These are phyloP conservation scores for Tyria jacobaeae DNA, from an alignment of 2,888 invertebrate genomes.

Conservation along the genomic window DNA sequence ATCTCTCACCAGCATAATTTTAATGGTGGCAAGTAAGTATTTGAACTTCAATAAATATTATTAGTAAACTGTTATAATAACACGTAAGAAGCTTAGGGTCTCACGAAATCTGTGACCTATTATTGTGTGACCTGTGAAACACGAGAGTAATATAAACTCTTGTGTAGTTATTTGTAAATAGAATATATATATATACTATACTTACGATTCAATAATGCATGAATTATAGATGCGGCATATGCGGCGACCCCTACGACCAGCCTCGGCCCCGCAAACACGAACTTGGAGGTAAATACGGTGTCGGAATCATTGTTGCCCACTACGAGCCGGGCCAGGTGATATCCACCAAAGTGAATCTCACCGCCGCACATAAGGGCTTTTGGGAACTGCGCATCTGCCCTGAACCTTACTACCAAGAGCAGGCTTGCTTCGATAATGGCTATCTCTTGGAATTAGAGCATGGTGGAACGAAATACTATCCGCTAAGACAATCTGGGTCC, in stretches of 20 bases:
- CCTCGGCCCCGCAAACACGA: constrained; percentile 91
- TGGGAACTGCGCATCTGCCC: constrained; percentile 94
- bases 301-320: constrained; percentile 90
- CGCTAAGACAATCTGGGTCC: constrained; percentile 88
- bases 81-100: no score
- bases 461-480: constrained; percentile 88
- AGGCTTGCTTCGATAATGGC: constrained; percentile 90
- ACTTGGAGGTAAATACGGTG: constrained; percentile 92
- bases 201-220: background rate
- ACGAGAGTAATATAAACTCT: no score
- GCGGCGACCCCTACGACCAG: constrained; percentile 93
- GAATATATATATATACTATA: no score
- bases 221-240: constrained; percentile 89
- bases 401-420: constrained; percentile 88
- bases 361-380: constrained; percentile 93
- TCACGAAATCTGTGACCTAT: no score
- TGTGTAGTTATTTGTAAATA: no score
- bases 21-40: constrained; percentile 2
- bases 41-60: background rate
- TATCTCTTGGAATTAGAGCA: constrained; percentile 86
- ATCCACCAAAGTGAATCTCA: constrained; percentile 90
- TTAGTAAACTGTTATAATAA: background rate
- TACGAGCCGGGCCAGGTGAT: constrained; percentile 89
- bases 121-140: no score
- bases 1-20: background rate